Percentiles rank a stretch among this genome's conserved stretches.
phyloP scores from a whole-genome alignment of 1,140 invertebrate species.

The Lasioglossum baleicum region DNA sequence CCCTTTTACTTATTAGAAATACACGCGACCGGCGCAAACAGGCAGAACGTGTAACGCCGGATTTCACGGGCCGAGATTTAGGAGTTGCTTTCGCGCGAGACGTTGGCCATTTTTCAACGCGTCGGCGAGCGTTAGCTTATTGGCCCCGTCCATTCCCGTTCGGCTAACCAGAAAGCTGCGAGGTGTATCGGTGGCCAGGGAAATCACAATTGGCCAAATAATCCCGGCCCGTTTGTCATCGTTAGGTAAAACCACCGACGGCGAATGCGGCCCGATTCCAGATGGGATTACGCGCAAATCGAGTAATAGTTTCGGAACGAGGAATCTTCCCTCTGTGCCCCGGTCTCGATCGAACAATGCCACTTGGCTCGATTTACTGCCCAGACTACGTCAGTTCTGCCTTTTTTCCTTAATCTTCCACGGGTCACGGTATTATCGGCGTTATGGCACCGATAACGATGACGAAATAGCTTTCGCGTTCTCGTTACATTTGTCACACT shows the following conservation, averaged over 20 bases:
- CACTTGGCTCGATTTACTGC: slow-evolving; percentile 22
- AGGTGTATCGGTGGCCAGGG: neutral
- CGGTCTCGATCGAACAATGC: neutral
- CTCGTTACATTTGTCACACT: no score
- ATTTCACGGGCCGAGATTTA: slow-evolving; percentile 42
- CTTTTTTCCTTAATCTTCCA: no score
- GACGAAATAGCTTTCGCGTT: no score
- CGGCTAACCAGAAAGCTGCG: neutral
- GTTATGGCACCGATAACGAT: no score
- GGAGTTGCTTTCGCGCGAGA: neutral
- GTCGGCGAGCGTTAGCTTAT: slow-evolving; percentile 14
- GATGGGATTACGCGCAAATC: slow-evolving; percentile 15
- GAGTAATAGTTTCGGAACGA: slow-evolving; percentile 36
- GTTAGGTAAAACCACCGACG: slow-evolving; percentile 39
- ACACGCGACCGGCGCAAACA: neutral
- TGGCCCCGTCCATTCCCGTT: slow-evolving; percentile 16
- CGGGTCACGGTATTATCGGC: no score
- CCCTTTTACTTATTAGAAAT: slow-evolving; percentile 15
- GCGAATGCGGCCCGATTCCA: slow-evolving; percentile 6
- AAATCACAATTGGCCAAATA: slow-evolving; percentile 38
- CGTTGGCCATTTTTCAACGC: slow-evolving; percentile 29
- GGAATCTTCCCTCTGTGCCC: neutral
- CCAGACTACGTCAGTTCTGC: no score
- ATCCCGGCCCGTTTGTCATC: slow-evolving; percentile 48
- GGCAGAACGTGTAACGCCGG: no score